Evolutionary conservation across 2,113 vertebrate species (phyloP), one percentile per base, ranked within the genome.

Genomic region (Hippoglossus stenolepis): DNA sequence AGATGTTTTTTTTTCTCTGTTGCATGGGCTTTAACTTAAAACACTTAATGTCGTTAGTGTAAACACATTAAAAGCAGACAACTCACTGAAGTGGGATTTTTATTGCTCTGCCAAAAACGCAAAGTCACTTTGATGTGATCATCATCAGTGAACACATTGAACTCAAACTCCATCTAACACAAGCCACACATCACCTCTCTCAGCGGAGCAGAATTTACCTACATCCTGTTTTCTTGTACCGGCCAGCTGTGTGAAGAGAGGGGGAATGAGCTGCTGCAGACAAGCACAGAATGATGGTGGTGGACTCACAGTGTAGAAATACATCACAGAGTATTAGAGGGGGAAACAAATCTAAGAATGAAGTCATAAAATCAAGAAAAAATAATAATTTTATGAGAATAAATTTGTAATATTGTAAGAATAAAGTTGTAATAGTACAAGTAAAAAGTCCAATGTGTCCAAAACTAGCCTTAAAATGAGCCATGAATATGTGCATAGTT

Each of bases 121-220:
- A 70, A 54, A 40, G n/a, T 69, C 61, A 71, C 88, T 91, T 90
- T 92, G 89, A 92, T 87, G 88, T 84, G 45, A 84, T 83, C 31
- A 5, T 83, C 65, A 56, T 67, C 47, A 60, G 23, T 23, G 35
- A 26, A 23, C 69, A 56, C 4, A 1, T 59, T 73, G 49, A 85
- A 77, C 65, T 77, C 60, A 75, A 78, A 78, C 65, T 61, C 69
- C 66, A 4, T 80, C 63, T 85, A 77, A 86, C 82, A 57, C 76
- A 77, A 85, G 67, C 72, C 82, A 84, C 85, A 87, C 62, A 38
- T 80, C 47, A 51, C 70, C 76, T 35, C 21, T 73, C 53, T 84
- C 71, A 81, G 77, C 75, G 54, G 49, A 72, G 70, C 78, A 82
- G 45, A 85, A 87, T 70, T 62, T 17, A 86, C 79, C 69, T 83